Conservation (phyloP, 1,140 invertebrate species). For the Pogonus chalceus region DNA sequence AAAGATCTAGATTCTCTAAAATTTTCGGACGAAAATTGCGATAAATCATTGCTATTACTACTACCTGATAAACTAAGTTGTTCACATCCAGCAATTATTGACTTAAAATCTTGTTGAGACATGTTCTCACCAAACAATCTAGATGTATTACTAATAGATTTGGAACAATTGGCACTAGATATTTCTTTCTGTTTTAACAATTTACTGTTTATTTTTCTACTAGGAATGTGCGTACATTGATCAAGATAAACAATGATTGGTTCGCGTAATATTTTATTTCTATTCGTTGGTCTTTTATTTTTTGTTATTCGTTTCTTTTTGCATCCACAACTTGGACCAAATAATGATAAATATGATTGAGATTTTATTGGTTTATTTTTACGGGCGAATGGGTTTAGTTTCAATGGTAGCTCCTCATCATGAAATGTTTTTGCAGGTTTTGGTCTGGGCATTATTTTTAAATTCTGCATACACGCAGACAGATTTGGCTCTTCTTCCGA, state of each 20-base stretch:
- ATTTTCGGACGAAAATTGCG: slow-evolving; percentile 23
- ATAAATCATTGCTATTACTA: slow-evolving; percentile 19
- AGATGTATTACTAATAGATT: neutral
- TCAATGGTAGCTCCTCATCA: slow-evolving; percentile 1
- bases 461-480: slow-evolving; percentile 2
- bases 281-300: neutral
- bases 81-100: slow-evolving; percentile 30
- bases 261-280: neutral
- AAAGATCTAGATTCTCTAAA: slow-evolving; percentile 20
- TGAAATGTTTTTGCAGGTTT: slow-evolving; percentile 1
- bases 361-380: neutral
- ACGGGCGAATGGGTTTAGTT: neutral
- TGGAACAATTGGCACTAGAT: neutral
- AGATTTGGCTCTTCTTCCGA: slow-evolving; percentile 3
- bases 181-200: neutral
- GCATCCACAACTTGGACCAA: neutral
- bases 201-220: slow-evolving; percentile 1
- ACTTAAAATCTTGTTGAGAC: slow-evolving; percentile 26
- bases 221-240: slow-evolving; percentile 1
- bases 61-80: slow-evolving; percentile 26
- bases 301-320: neutral
- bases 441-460: slow-evolving; percentile 4
- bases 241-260: neutral
- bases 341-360: neutral
- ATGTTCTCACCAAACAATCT: neutral